Conservation (phyloP, 2,797 vertebrate species). For the Sphenodon punctatus region DNA sequence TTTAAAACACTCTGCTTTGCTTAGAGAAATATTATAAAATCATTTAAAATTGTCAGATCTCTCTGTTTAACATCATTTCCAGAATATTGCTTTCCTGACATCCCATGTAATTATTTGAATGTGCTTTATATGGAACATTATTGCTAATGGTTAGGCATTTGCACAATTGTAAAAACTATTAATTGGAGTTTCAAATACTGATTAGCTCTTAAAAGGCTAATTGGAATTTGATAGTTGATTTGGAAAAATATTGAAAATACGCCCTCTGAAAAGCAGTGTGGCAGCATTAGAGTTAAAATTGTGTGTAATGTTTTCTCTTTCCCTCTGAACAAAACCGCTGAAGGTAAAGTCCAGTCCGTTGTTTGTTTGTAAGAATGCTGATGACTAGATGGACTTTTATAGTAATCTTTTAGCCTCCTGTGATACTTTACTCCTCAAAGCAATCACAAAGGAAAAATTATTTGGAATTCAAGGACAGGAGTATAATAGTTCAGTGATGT, state of each 20-base stretch:
- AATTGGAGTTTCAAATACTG: not conserved
- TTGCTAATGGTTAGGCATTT: too few relatives aligned
- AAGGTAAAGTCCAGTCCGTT: slow-evolving; percentile 9
- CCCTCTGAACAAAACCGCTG: not conserved
- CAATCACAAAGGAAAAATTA: slow-evolving; percentile 28
- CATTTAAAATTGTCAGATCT: too few relatives aligned
- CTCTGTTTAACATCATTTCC: too few relatives aligned
- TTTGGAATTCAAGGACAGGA: slow-evolving; percentile 47
- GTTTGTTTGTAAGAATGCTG: not conserved
- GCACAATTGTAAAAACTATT: not conserved
- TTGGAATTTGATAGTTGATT: not conserved
- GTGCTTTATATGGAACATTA: too few relatives aligned
- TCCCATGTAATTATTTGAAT: too few relatives aligned
- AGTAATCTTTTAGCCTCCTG: slow-evolving; percentile 9
- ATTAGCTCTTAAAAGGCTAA: not conserved
- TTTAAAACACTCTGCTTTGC: too few relatives aligned
- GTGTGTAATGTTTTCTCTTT: not conserved
- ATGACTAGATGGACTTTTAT: slow-evolving; percentile 14
- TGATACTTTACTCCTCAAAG: slow-evolving; percentile 15
- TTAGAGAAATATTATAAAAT: too few relatives aligned
- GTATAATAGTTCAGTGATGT: slow-evolving; percentile 44
- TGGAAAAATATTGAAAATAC: too few relatives aligned
- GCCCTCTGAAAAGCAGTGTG: not conserved
- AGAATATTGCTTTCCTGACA: too few relatives aligned
- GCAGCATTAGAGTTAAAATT: not conserved